These are phyloP conservation scores for Chrysogorgia sp. DNA, from an alignment of 92 coral and sea anemone species.

Conservation along the genomic window DNA sequence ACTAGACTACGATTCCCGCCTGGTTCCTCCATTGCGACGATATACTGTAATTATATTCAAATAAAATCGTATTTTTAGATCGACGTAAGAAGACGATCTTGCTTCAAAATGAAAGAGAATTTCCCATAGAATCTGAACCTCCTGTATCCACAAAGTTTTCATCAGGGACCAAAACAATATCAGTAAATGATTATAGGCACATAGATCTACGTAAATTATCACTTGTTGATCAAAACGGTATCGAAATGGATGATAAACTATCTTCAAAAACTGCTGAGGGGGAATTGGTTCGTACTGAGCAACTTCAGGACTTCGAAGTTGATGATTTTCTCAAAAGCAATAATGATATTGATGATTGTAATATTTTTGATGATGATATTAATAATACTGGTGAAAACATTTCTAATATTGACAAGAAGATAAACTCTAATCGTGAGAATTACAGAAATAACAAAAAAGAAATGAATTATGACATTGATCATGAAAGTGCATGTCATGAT, in stretches of 20 bases:
- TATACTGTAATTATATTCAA: too few species aligned
- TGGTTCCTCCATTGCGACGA: too few species aligned
- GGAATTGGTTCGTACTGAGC: neutral
- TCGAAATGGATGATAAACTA: neutral
- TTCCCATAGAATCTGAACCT: constrained; percentile 2
- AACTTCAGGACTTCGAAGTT: neutral
- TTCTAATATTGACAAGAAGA: neutral
- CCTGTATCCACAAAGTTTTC: constrained; percentile 15
- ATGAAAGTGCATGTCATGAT: neutral
- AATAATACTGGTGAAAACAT: neutral
- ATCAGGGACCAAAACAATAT: neutral
- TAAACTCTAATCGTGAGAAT: neutral
- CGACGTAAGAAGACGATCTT: constrained; percentile 4
- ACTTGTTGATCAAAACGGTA: constrained; percentile 13
- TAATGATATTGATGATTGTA: neutral
- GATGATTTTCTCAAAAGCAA: neutral
- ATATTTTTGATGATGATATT: neutral
- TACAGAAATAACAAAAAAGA: neutral
- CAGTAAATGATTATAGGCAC: neutral
- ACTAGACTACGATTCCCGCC: too few species aligned
- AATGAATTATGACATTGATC: neutral
- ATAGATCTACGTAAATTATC: constrained; percentile 18
- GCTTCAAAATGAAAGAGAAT: neutral
- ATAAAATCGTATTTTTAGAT: neutral
- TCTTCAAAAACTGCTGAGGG: neutral